Base-by-base conservation (phyloP, 2,888 invertebrate species). In the Allacma fusca region DNA sequence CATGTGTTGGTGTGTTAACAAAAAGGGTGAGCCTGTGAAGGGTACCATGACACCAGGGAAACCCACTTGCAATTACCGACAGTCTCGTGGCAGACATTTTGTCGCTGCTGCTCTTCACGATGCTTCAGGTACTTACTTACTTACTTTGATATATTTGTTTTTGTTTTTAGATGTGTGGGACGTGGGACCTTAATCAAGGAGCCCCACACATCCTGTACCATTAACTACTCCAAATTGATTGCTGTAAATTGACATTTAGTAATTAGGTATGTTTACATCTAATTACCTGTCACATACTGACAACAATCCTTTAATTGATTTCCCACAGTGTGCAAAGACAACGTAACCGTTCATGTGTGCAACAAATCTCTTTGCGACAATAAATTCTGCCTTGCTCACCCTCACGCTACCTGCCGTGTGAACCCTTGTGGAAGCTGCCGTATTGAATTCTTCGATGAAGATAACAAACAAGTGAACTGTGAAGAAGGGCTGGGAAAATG, bases 1-100 rank as follows among this genome's bases (percentile, higher is more conserved):
- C 2, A 93, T 95, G 0, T 95, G 94, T 85, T 95, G 95, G 95
- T 95, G 95, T 86, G 94, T 94, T 1, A 92, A 92, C 84, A 91
- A 91, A 44, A 91, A 92, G 82, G 94, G 94, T 0, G 93, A 93
- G 82, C 93, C 94, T 0, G 87, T 94, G 1, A 94, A 94, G 86
- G 94, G 94, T 0, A 92, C 94, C 0, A 86, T 94, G 69, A 92
- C 93, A 0, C 90, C 94, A 68, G 94, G 93, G 24, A 89, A 89
- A 0, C 94, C 94, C 0, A 88, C 90, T 50, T 95, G 95, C 86
- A 93, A 93, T 86, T 93, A 93, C 86, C 89, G 94, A 57, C 93
- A 94, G 86, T 94, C 93, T 0, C 89, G 94, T 79, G 90, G 89
- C 12, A 75, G 82, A 34, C 65, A 82, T 50, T 70, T 84, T 12